Evolutionary conservation across 2,113 vertebrate species (phyloP).

Genomic region (Stigmatopora argus): DNA sequence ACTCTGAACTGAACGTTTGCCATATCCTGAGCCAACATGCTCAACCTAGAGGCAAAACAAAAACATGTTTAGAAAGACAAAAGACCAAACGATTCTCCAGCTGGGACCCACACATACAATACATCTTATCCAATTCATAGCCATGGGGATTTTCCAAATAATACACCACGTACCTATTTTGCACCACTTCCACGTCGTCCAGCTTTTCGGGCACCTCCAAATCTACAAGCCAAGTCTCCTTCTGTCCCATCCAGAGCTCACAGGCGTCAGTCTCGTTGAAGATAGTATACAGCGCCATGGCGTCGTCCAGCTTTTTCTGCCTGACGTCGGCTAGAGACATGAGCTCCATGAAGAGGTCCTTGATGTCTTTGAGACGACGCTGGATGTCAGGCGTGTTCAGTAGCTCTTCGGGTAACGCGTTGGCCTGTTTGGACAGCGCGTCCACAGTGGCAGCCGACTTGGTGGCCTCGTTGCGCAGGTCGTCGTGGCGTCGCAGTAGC

Average conservation of each 20-base stretch:
- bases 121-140: too few species aligned
- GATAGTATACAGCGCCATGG: constrained; percentile 85
- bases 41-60: constrained; percentile 71
- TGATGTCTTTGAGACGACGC: constrained; percentile 74
- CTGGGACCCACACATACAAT: neutral
- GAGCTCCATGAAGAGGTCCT: constrained; percentile 78
- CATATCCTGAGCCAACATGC: constrained; percentile 87
- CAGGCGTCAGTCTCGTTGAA: constrained; percentile 93
- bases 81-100: neutral
- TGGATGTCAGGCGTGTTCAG: constrained; percentile 82
- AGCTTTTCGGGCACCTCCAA: constrained; percentile 83
- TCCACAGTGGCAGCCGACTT: constrained; percentile 76
- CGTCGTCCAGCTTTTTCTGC: constrained; percentile 80
- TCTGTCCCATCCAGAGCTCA: constrained; percentile 92
- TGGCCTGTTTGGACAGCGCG: constrained; percentile 74
- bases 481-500: constrained; percentile 80
- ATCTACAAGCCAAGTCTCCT: constrained; percentile 88
- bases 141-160: neutral
- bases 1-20: constrained; percentile 76
- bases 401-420: constrained; percentile 80
- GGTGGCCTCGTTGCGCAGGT: constrained; percentile 77
- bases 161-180: constrained; percentile 78
- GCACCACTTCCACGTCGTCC: constrained; percentile 90
- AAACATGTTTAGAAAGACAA: neutral
- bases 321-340: constrained; percentile 77